These are phyloP conservation scores for Prenolepis imparis DNA, from an alignment of 2,888 invertebrate genomes.

Conservation along the genomic window DNA sequence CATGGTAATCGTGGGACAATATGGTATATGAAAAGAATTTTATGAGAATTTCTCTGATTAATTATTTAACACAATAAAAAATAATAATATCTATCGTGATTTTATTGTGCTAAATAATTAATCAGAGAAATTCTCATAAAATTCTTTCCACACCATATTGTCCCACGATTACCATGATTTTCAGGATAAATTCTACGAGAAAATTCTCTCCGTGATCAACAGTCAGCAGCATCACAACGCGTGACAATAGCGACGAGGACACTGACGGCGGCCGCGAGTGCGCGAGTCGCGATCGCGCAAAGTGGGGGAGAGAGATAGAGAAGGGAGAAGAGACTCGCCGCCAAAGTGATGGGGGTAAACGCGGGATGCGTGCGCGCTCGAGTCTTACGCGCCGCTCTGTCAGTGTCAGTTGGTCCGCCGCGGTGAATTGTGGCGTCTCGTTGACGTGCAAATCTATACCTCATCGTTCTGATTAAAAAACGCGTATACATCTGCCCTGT, in stretches of 20 bases:
- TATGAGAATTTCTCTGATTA: too few relatives aligned
- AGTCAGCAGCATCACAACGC: background rate
- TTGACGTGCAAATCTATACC: slow-evolving; percentile 68
- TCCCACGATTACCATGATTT: too few relatives aligned
- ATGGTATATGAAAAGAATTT: too few relatives aligned
- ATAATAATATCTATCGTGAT: too few relatives aligned
- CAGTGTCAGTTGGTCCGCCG: slow-evolving; percentile 83
- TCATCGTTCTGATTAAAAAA: slow-evolving; percentile 29
- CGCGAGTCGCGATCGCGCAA: background rate
- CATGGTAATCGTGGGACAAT: too few relatives aligned
- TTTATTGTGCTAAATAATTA: too few relatives aligned
- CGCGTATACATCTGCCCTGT: background rate
- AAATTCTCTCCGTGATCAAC: too few relatives aligned
- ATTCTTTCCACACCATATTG: too few relatives aligned
- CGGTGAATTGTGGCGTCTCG: slow-evolving; percentile 77
- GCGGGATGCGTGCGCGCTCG: slow-evolving; percentile 85
- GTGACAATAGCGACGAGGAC: slow-evolving; percentile 35
- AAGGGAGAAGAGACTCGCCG: slow-evolving; percentile 42
- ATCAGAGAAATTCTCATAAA: too few relatives aligned
- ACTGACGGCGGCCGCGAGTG: slow-evolving; percentile 13
- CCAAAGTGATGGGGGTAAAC: slow-evolving; percentile 31
- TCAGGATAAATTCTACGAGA: too few relatives aligned
- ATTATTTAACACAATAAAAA: too few relatives aligned
- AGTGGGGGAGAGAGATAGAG: background rate
- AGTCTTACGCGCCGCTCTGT: slow-evolving; percentile 78